Percentiles rank a stretch among this genome's conserved stretches.
phyloP scores from a whole-genome alignment of 2,888 invertebrate genomes.

The Acanthococcus lagerstroemiae region DNA sequence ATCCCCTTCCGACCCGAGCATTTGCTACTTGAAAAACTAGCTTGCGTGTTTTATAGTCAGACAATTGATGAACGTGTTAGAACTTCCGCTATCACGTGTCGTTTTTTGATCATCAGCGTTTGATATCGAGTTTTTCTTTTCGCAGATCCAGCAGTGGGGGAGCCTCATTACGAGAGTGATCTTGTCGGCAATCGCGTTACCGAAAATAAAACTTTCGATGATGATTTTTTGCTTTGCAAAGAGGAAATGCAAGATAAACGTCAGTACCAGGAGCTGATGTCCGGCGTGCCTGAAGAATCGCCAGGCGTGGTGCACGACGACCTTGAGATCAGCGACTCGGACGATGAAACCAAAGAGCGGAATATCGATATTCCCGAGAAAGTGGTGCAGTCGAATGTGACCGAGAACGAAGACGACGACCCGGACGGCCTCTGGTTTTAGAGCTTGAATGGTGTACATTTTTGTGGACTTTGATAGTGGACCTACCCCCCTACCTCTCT shows the following conservation, averaged over 20 bases:
- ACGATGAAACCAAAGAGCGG: constrained; percentile 47
- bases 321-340: constrained; percentile 66
- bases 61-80: no score
- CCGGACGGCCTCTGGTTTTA: constrained; percentile 52
- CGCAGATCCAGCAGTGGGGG: no score
- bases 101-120: no score
- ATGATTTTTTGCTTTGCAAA: constrained; percentile 16
- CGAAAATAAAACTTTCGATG: constrained; percentile 7
- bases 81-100: no score
- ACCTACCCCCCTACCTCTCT: no score
- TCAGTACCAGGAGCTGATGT: constrained; percentile 10
- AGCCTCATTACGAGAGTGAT: constrained; percentile 2
- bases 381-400: constrained; percentile 34
- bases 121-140: no score
- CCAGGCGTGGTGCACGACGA: constrained; percentile 54
- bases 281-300: background rate
- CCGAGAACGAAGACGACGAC: constrained; percentile 45
- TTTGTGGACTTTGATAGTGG: no score
- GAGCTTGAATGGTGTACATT: no score
- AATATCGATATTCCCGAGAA: constrained; percentile 38
- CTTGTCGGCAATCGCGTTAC: constrained; percentile 2
- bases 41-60: no score
- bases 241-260: constrained; percentile 19
- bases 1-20: no score
- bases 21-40: no score